Conservation (phyloP, 2,888 invertebrate species). For the Ariolimax columbianus region DNA sequence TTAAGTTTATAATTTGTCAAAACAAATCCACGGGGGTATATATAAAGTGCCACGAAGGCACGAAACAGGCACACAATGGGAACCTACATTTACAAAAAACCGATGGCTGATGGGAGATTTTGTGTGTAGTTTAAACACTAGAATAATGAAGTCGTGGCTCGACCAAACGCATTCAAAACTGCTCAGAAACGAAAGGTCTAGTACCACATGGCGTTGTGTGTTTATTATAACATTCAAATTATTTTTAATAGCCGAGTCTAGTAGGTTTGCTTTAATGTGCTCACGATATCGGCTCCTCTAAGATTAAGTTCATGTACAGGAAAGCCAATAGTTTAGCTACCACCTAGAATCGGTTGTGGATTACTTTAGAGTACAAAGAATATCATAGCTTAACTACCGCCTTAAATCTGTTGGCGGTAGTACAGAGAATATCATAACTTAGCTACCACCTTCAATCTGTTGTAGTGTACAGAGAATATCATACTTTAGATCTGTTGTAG, state of each 20-base stretch:
- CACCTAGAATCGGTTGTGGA: too few relatives aligned
- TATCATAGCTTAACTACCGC: too few relatives aligned
- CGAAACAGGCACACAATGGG: background rate
- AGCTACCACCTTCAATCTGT: too few relatives aligned
- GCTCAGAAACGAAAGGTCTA: background rate
- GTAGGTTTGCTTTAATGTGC: background rate
- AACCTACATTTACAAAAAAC: conserved; percentile 1
- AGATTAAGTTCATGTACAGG: too few relatives aligned
- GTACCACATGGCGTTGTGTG: background rate
- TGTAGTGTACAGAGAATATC: too few relatives aligned
- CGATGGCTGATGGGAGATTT: background rate
- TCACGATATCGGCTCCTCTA: background rate
- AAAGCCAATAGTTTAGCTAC: too few relatives aligned
- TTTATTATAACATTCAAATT: background rate
- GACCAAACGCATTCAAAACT: background rate
- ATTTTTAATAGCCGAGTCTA: background rate
- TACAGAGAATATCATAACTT: too few relatives aligned
- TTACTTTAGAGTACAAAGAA: too few relatives aligned
- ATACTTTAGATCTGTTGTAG: too few relatives aligned
- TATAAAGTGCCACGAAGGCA: background rate
- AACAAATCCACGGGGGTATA: conserved; percentile 31
- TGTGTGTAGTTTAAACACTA: background rate
- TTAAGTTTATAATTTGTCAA: conserved; percentile 47
- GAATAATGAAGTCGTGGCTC: background rate
- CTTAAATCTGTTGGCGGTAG: too few relatives aligned